Percentiles rank a stretch among this genome's conserved stretches.
Evolutionary conservation across 92 coral and sea anemone genomes (phyloP).

Genomic region (Parazoanthus atlanticus): DNA sequence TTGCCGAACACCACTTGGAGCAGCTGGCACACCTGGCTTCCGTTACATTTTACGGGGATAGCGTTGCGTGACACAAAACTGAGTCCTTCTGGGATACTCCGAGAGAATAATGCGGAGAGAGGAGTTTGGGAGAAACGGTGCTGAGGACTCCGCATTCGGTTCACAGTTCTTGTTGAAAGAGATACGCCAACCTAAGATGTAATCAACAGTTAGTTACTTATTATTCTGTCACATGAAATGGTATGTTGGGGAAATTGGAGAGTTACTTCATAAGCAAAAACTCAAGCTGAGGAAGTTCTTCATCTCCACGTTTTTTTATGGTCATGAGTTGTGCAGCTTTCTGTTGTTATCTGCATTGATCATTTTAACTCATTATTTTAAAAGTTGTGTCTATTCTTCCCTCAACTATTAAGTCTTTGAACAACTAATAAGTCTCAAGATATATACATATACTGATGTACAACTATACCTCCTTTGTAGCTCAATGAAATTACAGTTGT

Average conservation of each 20-base stretch:
- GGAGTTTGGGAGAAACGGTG: slow-evolving; percentile 64
- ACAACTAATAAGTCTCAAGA: too few species aligned
- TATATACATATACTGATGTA: too few species aligned
- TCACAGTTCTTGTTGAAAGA: slow-evolving; percentile 67
- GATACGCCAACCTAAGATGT: slow-evolving; percentile 78
- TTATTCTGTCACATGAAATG: background rate
- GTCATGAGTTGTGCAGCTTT: too few species aligned
- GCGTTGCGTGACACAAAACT: slow-evolving; percentile 65
- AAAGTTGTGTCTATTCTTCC: too few species aligned
- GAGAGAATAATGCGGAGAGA: slow-evolving; percentile 67
- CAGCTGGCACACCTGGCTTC: slow-evolving; percentile 63
- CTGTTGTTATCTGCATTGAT: too few species aligned
- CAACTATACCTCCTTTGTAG: too few species aligned
- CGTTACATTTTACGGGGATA: slow-evolving; percentile 61
- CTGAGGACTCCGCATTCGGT: slow-evolving; percentile 52
- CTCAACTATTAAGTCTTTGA: too few species aligned
- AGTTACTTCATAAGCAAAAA: background rate
- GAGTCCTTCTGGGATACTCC: slow-evolving; percentile 76
- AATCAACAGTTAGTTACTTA: background rate
- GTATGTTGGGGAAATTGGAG: too few species aligned
- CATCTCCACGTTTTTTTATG: too few species aligned
- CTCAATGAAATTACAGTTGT: too few species aligned
- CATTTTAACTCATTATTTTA: too few species aligned
- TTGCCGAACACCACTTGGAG: slow-evolving; percentile 77
- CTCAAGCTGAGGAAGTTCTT: background rate